Evolutionary conservation across 2,113 vertebrate species (phyloP).

Genomic region (Typhlomys cinereus): DNA sequence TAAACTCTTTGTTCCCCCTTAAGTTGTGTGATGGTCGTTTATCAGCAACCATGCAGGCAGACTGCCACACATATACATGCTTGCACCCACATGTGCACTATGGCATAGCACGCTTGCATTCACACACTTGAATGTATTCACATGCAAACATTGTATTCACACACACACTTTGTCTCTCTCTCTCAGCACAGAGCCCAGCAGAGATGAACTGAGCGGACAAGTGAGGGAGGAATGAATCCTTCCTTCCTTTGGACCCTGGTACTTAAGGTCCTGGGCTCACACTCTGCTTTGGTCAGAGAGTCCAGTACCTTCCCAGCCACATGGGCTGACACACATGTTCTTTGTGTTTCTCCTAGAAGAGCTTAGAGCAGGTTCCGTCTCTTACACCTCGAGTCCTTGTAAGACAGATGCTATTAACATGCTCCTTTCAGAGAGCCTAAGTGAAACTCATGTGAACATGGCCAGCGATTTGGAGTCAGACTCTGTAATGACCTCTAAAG

Average conservation of each 20-base stretch:
- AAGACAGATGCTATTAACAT: background rate
- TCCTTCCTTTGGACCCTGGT: background rate
- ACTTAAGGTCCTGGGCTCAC: background rate
- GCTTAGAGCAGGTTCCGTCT: background rate
- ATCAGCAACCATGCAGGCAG: too few relatives aligned
- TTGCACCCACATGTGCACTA: too few relatives aligned
- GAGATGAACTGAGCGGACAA: background rate
- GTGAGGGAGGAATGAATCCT: background rate
- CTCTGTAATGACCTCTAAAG: background rate
- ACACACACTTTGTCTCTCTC: too few relatives aligned
- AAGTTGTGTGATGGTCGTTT: too few relatives aligned
- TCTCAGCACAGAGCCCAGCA: too few relatives aligned
- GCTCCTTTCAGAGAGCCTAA: background rate
- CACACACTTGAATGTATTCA: too few relatives aligned
- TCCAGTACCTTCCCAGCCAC: background rate
- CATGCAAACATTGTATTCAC: too few relatives aligned
- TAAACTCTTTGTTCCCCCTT: too few relatives aligned
- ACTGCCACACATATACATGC: too few relatives aligned
- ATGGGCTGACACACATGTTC: background rate
- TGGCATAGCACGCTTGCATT: too few relatives aligned
- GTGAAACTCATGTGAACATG: background rate
- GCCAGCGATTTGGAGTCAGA: constrained; percentile 11
- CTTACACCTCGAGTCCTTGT: background rate
- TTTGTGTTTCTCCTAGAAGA: constrained; percentile 33
- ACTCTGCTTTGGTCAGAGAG: background rate